Conservation (phyloP, 2,888 invertebrate genomes). For the Lithodes maja region DNA sequence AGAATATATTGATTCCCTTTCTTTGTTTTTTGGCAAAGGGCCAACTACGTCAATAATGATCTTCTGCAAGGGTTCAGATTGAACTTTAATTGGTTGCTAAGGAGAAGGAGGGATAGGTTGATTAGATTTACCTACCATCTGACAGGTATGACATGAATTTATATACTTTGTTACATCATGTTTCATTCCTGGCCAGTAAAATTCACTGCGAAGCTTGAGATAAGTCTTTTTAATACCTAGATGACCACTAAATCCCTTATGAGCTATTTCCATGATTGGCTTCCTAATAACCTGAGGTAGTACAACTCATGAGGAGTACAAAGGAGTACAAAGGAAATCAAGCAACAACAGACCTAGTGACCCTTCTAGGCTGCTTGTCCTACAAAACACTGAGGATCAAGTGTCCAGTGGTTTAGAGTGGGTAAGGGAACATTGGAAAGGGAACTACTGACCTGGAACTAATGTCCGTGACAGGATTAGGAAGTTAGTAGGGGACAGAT, state of each 20-base stretch:
- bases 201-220: not conserved
- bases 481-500: no score
- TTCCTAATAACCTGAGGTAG: not conserved
- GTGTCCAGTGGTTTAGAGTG: no score
- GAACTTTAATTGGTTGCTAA: constrained; percentile 13
- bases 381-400: no score
- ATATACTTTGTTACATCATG: not conserved
- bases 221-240: not conserved
- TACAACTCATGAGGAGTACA: not conserved
- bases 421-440: no score
- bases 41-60: constrained; percentile 26
- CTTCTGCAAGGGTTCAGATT: constrained; percentile 1
- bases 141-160: not conserved
- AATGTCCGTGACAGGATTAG: no score
- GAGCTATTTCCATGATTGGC: not conserved
- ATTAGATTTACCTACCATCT: constrained; percentile 7
- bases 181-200: constrained; percentile 7
- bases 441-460: no score
- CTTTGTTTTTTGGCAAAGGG: not conserved
- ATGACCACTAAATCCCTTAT: not conserved
- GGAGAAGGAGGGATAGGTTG: not conserved
- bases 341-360: not conserved
- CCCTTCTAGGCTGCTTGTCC: not conserved
- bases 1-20: constrained; percentile 26
- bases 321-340: no score